Evolutionary conservation across 2,888 invertebrate genomes (phyloP).

Genomic region (Frankliniella fusca): DNA sequence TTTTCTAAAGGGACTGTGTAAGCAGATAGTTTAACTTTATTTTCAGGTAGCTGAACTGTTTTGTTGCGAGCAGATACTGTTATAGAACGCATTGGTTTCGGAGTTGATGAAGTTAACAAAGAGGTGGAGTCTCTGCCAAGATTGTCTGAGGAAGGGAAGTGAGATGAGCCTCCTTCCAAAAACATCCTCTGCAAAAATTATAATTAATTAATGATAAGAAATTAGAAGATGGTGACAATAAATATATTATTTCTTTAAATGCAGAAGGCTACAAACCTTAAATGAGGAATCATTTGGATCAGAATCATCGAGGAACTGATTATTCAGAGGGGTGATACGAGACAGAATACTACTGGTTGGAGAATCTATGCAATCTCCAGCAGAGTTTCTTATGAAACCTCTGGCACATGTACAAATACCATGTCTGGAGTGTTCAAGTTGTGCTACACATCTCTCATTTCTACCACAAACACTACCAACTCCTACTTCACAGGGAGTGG

Average conservation of each 20-base stretch:
- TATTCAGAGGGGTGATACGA: background rate
- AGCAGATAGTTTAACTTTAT: constrained; percentile 77
- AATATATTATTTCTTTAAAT: constrained; percentile 31
- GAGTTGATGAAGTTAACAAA: constrained; percentile 34
- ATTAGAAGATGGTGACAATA: background rate
- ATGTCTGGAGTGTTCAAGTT: constrained; percentile 54
- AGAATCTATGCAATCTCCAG: constrained; percentile 32
- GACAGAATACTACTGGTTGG: constrained; percentile 6
- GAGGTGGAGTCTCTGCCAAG: constrained; percentile 24
- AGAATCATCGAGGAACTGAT: background rate
- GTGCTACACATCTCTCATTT: constrained; percentile 65
- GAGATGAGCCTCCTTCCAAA: constrained; percentile 38
- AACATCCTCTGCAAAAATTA: background rate
- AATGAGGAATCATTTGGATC: background rate
- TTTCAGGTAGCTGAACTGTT: constrained; percentile 74
- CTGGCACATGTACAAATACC: constrained; percentile 69
- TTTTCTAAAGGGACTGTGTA: constrained; percentile 74
- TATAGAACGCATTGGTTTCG: constrained; percentile 41
- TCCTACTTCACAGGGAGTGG: constrained; percentile 59
- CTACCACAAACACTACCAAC: constrained; percentile 56
- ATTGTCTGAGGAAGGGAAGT: constrained; percentile 16
- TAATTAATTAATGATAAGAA: background rate
- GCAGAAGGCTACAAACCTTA: constrained; percentile 29
- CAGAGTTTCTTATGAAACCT: constrained; percentile 55
- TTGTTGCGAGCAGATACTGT: constrained; percentile 71